A percentile compares a stretch with the other conserved stretches of the same genome.
Evolutionary conservation across 2,888 invertebrate genomes (phyloP).

Genomic region (Agrypnus murinus): DNA sequence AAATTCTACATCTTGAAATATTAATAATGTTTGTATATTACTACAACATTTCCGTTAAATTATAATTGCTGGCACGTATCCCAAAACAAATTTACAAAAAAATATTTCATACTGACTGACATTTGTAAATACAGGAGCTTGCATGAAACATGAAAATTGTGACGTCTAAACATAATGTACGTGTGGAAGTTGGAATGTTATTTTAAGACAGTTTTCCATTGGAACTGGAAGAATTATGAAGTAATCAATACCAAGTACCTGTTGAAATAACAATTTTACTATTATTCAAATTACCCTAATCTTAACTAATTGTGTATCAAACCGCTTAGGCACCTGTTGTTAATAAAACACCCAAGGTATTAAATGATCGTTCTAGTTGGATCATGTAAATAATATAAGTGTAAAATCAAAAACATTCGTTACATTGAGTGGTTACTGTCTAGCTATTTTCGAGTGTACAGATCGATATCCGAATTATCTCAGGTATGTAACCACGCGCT

Average conservation of each 20-base stretch:
- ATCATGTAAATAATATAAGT: no score
- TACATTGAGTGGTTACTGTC: no score
- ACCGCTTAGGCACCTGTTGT: no score
- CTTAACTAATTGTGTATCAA: not conserved
- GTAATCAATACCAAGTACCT: conserved; percentile 10
- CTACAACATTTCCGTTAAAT: not conserved
- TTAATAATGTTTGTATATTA: not conserved
- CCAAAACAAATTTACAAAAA: not conserved
- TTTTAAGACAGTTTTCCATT: not conserved
- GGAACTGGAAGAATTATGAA: not conserved
- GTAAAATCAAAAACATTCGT: no score
- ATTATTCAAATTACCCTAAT: not conserved
- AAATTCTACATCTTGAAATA: not conserved
- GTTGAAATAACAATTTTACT: conserved; percentile 12
- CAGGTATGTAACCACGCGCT: no score
- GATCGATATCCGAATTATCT: no score
- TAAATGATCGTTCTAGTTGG: no score
- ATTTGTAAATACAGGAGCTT: not conserved
- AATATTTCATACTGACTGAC: not conserved
- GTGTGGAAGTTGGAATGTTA: not conserved
- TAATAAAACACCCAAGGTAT: no score
- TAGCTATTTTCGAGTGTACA: no score
- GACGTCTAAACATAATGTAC: not conserved
- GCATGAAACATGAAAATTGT: not conserved
- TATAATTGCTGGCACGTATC: not conserved